A percentile compares a stretch with the other conserved stretches of the same genome.
These are phyloP conservation scores for Spilosoma lubricipeda DNA, from an alignment of 2,888 invertebrate genomes.

Conservation along the genomic window DNA sequence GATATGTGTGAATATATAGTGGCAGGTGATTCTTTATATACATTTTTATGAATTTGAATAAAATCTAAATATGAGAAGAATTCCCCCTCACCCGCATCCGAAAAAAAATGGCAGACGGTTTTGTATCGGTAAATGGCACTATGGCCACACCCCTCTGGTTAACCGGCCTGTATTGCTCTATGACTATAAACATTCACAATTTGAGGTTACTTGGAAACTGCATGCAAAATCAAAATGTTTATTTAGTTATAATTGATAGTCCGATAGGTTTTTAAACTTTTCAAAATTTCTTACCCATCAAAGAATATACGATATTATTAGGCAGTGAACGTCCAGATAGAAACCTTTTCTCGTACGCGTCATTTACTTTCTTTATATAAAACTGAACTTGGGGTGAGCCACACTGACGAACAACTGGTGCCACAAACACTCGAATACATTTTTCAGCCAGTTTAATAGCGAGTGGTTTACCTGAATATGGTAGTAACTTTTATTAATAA, in stretches of 20 bases:
- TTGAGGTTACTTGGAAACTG: not conserved
- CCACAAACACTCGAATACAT: not conserved
- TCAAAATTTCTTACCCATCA: not conserved
- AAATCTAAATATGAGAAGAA: too few relatives aligned
- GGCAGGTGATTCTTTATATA: too few relatives aligned
- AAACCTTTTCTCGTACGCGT: not conserved
- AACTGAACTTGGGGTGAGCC: not conserved
- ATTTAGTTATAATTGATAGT: not conserved
- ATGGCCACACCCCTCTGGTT: too few relatives aligned
- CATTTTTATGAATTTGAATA: too few relatives aligned
- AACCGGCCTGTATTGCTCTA: too few relatives aligned
- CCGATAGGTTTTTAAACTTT: not conserved
- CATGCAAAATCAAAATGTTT: not conserved
- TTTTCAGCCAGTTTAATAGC: conserved; percentile 4
- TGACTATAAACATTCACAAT: not conserved
- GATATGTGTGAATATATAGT: too few relatives aligned
- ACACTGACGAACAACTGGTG: not conserved
- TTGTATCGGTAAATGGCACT: too few relatives aligned
- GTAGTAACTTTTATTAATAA: not conserved
- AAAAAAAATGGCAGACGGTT: too few relatives aligned
- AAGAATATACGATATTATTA: not conserved
- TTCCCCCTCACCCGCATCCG: too few relatives aligned
- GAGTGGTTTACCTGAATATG: not conserved
- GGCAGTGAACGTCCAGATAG: not conserved
- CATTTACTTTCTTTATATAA: not conserved